Evolutionary conservation across 1,140 invertebrate genomes (phyloP), one percentile per base, ranked within the genome.

Genomic region (Coelopa frigida): DNA sequence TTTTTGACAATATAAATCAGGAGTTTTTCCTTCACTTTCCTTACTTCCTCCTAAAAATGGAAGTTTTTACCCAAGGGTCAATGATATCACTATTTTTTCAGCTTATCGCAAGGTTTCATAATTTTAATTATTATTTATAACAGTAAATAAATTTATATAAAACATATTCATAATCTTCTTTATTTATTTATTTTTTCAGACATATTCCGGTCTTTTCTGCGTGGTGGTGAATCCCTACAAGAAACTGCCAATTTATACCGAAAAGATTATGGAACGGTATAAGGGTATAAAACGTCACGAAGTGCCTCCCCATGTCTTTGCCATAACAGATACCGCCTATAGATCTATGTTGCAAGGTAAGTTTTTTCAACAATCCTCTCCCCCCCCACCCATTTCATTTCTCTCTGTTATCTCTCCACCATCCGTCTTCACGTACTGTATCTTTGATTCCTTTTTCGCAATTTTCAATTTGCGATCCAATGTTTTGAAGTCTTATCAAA

Each of bases 211-310:
- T 52, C 83, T 98, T 46, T 98, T 98, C 79, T 98, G 95, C 74
- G 96, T 99, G 56, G 95, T 98, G 50, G 93, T 98, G 32, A 98
- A 99, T 77, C 96, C 96, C 3, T 99, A 99, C 81, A 97, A 98
- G 75, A 87, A 87, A 71, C 79, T 98, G 62, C 94, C 95, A 46
- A 99, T 99, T 72, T 99, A 99, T 78, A 96, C 94, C 61, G 94
- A 97, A 73, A 94, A 94, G 74, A 91, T 99, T 49, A 97, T 99
- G 82, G 96, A 99, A 70, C 78, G 94, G 71, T 99, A 98, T 76
- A 98, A 99, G 81, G 96, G 96, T 49, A 98, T 98, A 73, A 99
- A 99, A 74, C 75, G 95, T 57, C 94, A 99, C 76, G 95, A 99
- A 77, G 91, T 98, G 42, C 96, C 97, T 45, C 96, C 97, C 20